phyloP scores from a whole-genome alignment of 2,888 invertebrate species.

The Alcis repandata region DNA sequence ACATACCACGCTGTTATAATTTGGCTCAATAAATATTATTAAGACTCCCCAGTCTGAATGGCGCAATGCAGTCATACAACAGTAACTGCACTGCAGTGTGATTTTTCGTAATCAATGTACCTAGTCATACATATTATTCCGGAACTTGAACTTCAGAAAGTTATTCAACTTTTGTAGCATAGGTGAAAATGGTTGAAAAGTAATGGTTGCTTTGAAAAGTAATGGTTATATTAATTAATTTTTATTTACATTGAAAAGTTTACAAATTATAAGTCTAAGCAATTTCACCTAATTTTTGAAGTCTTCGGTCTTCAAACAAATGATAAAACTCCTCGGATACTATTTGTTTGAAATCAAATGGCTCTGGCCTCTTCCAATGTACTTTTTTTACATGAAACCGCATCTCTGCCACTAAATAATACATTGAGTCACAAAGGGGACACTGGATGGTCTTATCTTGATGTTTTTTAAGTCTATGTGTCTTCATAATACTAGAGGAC shows the following conservation, averaged over 20 bases:
- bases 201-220: too few species aligned
- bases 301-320: constrained; percentile 45
- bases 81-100: too few species aligned
- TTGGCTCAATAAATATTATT: too few species aligned
- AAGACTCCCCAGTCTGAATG: too few species aligned
- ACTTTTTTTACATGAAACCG: constrained; percentile 63
- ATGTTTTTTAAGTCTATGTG: constrained; percentile 61
- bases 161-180: too few species aligned
- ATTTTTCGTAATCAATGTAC: too few species aligned
- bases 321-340: constrained; percentile 53
- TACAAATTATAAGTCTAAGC: background rate
- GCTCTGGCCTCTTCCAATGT: constrained; percentile 62
- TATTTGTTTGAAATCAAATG: constrained; percentile 58
- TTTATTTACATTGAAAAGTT: background rate
- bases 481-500: constrained; percentile 63
- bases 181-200: too few species aligned
- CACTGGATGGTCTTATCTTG: constrained; percentile 59
- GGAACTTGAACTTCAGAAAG: too few species aligned
- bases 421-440: constrained; percentile 62
- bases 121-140: too few species aligned
- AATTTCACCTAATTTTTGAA: constrained; percentile 32
- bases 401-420: constrained; percentile 60
- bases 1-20: too few species aligned
- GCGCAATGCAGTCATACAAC: too few species aligned
- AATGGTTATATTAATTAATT: too few species aligned